phyloP scores from a whole-genome alignment of 2,113 vertebrate genomes.

The Agapornis roseicollis region DNA sequence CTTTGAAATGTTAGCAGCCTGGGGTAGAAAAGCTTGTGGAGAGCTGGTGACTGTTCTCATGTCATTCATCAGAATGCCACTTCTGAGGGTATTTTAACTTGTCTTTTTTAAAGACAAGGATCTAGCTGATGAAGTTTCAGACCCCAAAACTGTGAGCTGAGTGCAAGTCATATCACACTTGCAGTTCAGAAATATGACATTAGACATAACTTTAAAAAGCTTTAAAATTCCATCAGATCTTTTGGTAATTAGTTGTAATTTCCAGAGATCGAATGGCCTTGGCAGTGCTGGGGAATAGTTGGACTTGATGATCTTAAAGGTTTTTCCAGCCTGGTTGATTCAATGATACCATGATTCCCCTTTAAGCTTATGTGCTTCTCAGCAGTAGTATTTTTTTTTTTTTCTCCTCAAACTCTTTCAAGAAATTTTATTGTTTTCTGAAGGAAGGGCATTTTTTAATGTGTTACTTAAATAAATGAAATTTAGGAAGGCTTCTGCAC shows the following conservation, averaged over 20 bases:
- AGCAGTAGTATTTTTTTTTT: not conserved
- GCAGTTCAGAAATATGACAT: not conserved
- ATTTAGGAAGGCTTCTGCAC: not conserved
- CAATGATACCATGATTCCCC: not conserved
- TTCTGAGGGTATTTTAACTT: not conserved
- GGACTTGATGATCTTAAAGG: not conserved
- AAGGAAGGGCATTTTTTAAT: not conserved
- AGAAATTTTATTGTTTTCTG: not conserved
- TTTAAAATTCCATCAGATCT: not conserved
- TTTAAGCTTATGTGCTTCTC: not conserved
- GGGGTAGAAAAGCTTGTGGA: not conserved
- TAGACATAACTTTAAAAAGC: not conserved
- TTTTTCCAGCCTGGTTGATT: not conserved
- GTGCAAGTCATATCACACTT: not conserved
- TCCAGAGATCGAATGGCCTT: not conserved
- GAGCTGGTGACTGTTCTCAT: not conserved
- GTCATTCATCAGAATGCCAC: not conserved
- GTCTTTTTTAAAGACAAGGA: not conserved
- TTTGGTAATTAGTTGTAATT: not conserved
- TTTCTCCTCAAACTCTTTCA: not conserved
- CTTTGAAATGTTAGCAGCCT: not conserved
- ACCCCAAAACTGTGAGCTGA: not conserved
- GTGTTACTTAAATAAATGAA: not conserved
- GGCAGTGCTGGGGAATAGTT: not conserved
- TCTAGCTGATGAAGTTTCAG: not conserved